A percentile compares a stretch with the other conserved stretches of the same genome.
These are phyloP conservation scores for Muscicapa comitata DNA, from an alignment of 2,797 vertebrate species.

Conservation along the genomic window DNA sequence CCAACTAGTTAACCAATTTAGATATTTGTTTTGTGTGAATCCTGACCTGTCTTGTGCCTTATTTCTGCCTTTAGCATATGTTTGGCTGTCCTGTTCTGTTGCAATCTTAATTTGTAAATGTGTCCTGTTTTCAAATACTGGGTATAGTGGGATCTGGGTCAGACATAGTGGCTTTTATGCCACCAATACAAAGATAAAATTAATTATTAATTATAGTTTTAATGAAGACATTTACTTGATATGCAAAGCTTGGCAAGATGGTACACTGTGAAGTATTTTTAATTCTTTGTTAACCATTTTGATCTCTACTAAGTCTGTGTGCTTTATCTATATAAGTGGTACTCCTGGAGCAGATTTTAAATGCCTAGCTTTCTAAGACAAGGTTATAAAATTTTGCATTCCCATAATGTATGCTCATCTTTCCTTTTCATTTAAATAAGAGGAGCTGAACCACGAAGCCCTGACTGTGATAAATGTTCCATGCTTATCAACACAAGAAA, in stretches of 20 bases:
- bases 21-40: not conserved
- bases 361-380: not conserved
- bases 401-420: not conserved
- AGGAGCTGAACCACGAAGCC: not conserved
- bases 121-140: not conserved
- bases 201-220: not conserved
- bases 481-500: not conserved
- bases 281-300: not conserved
- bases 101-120: not conserved
- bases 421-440: not conserved
- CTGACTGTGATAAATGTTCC: not conserved
- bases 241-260: not conserved
- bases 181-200: not conserved
- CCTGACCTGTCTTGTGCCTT: not conserved
- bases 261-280: conserved; percentile 18
- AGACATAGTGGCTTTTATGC: not conserved
- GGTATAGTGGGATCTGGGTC: not conserved
- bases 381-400: not conserved
- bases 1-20: not conserved
- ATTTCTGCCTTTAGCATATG: not conserved
- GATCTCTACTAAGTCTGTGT: not conserved
- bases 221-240: not conserved
- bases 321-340: not conserved
- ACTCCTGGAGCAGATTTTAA: not conserved
- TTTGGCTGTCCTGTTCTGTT: not conserved